Base-by-base conservation (phyloP, 1,140 invertebrate species). In the Macrostomum lignano region DNA sequence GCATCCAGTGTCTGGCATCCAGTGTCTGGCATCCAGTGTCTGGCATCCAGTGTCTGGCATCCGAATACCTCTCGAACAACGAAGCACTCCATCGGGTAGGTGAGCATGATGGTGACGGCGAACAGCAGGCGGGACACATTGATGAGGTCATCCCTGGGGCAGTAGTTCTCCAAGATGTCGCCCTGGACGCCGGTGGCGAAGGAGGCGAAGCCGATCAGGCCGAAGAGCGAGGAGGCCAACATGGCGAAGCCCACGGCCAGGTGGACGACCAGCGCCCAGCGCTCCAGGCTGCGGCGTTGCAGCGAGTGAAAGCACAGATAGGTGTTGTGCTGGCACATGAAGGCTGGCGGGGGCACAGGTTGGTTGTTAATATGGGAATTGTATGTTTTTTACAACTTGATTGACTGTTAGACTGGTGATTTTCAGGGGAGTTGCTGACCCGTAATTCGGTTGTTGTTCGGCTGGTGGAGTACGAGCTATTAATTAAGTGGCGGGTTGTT, bases 281-380 rank as follows among this genome's bases (percentile, higher is more conserved):
- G 65, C 40, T 67, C 60, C 44, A 74, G 64, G 15, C 66, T 69
- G n/a, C 72, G 69, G 33, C 73, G 65, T 45, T 73, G 65, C 46
- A 81, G 69, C 11, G 73, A 76, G 25, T 67, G 66, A 55, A 76
- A 78, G 37, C 81, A 67, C 28, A 81, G 60, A 48, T 81, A 81
- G 31, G 73, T 75, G 44, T 75, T 78, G 54, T 81, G 75, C 46
- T 81, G 76, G 46, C 75, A 81, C 74, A 81, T 78, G 49, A 77
- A 79, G 24, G 74, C 74, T 73, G n/a, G n/a, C n/a, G n/a, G n/a
- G n/a, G n/a, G n/a, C n/a, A n/a, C n/a, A n/a, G n/a, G n/a, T n/a
- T n/a, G n/a, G n/a, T n/a, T n/a, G n/a, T n/a, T n/a, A n/a, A n/a
- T n/a, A n/a, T n/a, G n/a, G n/a, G n/a, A n/a, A n/a, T n/a, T n/a